Conservation (phyloP, 2,888 invertebrate species). For the Folsomia candida region DNA sequence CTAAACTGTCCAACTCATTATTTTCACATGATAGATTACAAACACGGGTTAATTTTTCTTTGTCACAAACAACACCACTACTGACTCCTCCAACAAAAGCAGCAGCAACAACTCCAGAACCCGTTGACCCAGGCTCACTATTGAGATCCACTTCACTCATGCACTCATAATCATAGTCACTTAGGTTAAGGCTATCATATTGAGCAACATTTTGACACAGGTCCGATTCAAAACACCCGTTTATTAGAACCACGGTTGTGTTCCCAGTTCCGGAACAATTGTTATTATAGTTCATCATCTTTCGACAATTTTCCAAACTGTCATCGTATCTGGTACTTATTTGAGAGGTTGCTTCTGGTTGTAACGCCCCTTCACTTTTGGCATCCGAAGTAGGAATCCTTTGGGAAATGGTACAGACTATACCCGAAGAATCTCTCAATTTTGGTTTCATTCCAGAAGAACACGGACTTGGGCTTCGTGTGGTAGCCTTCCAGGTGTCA, state of each 20-base stretch:
- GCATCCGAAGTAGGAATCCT: conserved; percentile 28
- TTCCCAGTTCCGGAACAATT: conserved; percentile 30
- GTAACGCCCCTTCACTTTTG: conserved; percentile 9
- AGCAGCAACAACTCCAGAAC: background rate
- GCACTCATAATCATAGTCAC: conserved; percentile 48
- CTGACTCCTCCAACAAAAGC: too few species aligned
- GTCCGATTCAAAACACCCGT: conserved; percentile 36
- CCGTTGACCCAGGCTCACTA: conserved; percentile 43
- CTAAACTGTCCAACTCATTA: conserved; percentile 66
- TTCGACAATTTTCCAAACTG: background rate
- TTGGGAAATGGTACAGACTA: conserved; percentile 50
- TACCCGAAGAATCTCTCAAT: conserved; percentile 32
- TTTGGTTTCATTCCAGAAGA: conserved; percentile 6
- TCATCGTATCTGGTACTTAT: background rate
- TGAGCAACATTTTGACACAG: conserved; percentile 21
- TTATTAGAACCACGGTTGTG: conserved; percentile 49
- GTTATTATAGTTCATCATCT: conserved; percentile 10
- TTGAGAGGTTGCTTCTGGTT: conserved; percentile 9
- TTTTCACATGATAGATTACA: conserved; percentile 38
- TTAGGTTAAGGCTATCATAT: conserved; percentile 29
- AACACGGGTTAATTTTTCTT: conserved; percentile 28
- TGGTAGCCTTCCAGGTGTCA: conserved; percentile 48
- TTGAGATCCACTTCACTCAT: conserved; percentile 51
- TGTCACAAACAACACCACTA: background rate
- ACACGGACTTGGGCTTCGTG: background rate